Base-by-base conservation (phyloP, 2,888 invertebrate species). In the Embidobia sp. region DNA sequence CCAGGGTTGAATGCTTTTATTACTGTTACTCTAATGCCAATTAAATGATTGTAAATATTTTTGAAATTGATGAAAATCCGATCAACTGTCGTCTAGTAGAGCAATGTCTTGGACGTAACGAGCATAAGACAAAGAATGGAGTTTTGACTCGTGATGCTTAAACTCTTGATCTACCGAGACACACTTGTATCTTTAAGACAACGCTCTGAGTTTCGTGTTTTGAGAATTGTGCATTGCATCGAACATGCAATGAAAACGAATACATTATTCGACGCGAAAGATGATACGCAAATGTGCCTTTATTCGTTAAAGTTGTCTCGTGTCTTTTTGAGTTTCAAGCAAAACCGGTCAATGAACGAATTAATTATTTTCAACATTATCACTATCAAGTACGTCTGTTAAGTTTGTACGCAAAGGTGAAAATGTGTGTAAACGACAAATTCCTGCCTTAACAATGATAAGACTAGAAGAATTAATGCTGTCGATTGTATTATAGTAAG, bases 361-460 rank as follows among this genome's bases (percentile, higher is more conserved):
- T 48, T 31, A 49, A 53, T 59, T 51, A 19, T 31, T 63, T 67
- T 69, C 42, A 40, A 40, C 51, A 48, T 29, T 75, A 70, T 69
- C 55, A 76, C 37, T 79, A 61, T 37, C 27, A 72, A 33, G 66
- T 77, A 77, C 44, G 66, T 59, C 61, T 48, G 77, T 67, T 55
- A 76, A 57, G 61, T 69, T 64, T 42, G 66, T 46, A 77, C 37
- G 48, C 67, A 59, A 76, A 13, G 5, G 59, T 46, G 67, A 73
- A 70, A 53, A 81, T 82, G 57, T 85, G 84, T 85, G 84, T 86
- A 86, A 84, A 66, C 48, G 55, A 81, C 81, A 87, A 86, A 88
- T 85, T 87, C 86, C 88, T 88, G 88, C 88, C 88, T 88, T 89
- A 88, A 44, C 5, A 85, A 86, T 85, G 85, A 84, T 85, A 88